Base-by-base conservation (phyloP, 2,888 invertebrate species). In the Xanthia icteritia region DNA sequence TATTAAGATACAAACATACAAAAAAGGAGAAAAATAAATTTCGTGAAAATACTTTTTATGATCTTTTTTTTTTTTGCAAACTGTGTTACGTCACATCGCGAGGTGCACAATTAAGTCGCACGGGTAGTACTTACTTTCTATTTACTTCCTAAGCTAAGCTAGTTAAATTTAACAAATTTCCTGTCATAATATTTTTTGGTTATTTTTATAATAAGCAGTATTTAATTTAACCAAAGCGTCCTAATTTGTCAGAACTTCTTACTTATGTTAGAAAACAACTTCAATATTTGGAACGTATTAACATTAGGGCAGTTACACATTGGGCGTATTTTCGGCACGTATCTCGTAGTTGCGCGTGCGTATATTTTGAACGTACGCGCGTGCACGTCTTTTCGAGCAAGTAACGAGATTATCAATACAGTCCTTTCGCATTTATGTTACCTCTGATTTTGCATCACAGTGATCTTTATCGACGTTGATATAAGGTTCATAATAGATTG, bases 181-280 rank as follows among this genome's bases (percentile, higher is more conserved):
- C 17, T 78, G 60, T 61, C 65, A 42, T 83, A 31, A 20, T 31
- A 23, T 11, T 56, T 77, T 83, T 77, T 81, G 78, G 83, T 70
- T 36, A 54, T 60, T 61, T 82, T 56, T 70, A 42, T 68, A 13
- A 36, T 42, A 51, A 82, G 54, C 60, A 36, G 36, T 23, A 54
- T 54, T 79, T 11, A 9, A 45, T 48, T 60, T 13, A 54, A 5
- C 23, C 23, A 70, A 42, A 74, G 65, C 65, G 23, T 42, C 23
- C 36, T 58, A 51, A 48, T 9, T 60, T 66, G 9, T 63, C 76
- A 67, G n/a, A 36, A 58, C 51, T 36, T 3, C 13, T 64, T 27
- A 48, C 4, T 20, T 20, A 1, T 8, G 23, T 54, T 39, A 54
- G n/a, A 70, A 39, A 23, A 42, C 17, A 45, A 45, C 20, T 63